Conservation (phyloP, 2,113 vertebrate species). For the Podocnemis expansa region DNA sequence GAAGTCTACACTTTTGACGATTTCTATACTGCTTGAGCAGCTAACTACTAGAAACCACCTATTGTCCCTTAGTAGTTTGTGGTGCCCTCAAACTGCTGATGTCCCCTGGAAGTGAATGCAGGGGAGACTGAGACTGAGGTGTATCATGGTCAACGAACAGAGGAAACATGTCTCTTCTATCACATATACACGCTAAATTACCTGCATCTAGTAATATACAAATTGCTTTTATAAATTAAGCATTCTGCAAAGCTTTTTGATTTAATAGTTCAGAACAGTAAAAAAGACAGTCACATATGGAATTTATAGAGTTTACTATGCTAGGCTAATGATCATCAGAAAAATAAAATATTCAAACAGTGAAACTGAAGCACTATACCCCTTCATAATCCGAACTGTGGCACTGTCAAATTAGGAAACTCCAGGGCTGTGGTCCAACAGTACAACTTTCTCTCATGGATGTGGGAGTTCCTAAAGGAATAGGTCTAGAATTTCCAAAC, state of each 20-base stretch:
- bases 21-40: not conserved
- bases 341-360: accelerated
- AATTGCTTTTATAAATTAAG: not conserved
- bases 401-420: not conserved
- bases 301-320: not conserved
- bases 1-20: not conserved
- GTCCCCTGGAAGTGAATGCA: accelerated
- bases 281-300: no score
- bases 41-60: not conserved
- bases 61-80: not conserved
- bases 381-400: not conserved
- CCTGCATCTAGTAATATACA: not conserved
- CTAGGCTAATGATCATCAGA: not conserved
- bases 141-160: not conserved
- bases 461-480: accelerated
- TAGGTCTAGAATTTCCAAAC: not conserved
- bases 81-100: accelerated
- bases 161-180: not conserved
- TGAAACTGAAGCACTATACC: not conserved
- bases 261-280: not conserved
- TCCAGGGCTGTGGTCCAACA: not conserved
- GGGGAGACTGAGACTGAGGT: not conserved
- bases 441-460: not conserved
- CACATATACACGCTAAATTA: no score
- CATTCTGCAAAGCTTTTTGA: not conserved